phyloP scores from a whole-genome alignment of 2,888 invertebrate genomes.

The Hirtodrosophila confusa region DNA sequence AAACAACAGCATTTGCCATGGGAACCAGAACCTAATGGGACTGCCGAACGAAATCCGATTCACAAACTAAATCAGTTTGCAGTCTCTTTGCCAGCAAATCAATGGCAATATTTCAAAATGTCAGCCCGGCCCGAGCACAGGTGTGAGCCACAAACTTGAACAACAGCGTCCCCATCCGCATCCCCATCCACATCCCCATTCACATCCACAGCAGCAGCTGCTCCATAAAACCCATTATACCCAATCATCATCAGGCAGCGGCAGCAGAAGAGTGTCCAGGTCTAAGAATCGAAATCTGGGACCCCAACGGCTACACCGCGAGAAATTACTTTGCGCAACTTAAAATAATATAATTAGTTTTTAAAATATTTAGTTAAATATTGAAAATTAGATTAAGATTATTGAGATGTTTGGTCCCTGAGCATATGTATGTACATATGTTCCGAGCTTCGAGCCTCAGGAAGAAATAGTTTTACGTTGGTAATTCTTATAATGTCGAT shows the following conservation, averaged over 20 bases:
- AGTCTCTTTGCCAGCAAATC: constrained; percentile 63
- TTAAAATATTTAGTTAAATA: background rate
- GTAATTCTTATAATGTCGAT: no score
- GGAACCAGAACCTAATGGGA: constrained; percentile 56
- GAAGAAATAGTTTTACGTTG: no score
- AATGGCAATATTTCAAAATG: constrained; percentile 80
- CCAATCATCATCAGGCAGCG: constrained; percentile 76
- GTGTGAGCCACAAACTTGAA: constrained; percentile 75
- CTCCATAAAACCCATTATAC: constrained; percentile 78
- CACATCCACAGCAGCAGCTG: constrained; percentile 63
- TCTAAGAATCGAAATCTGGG: constrained; percentile 65
- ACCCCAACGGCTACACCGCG: constrained; percentile 28
- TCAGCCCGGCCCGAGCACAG: constrained; percentile 68
- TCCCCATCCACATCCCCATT: constrained; percentile 2
- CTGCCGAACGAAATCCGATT: constrained; percentile 47
- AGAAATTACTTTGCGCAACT: constrained; percentile 8
- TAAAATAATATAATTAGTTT: background rate
- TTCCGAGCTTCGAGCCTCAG: no score
- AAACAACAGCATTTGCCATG: constrained; percentile 63
- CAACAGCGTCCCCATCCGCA: constrained; percentile 40
- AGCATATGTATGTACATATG: no score
- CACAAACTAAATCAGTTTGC: constrained; percentile 64
- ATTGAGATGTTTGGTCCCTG: no score
- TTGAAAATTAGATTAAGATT: no score
- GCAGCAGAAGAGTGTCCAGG: constrained; percentile 54